Percentiles rank a stretch among this genome's conserved stretches.
phyloP scores from a whole-genome alignment of 1,140 invertebrate species.

The Lepidurus packardi region DNA sequence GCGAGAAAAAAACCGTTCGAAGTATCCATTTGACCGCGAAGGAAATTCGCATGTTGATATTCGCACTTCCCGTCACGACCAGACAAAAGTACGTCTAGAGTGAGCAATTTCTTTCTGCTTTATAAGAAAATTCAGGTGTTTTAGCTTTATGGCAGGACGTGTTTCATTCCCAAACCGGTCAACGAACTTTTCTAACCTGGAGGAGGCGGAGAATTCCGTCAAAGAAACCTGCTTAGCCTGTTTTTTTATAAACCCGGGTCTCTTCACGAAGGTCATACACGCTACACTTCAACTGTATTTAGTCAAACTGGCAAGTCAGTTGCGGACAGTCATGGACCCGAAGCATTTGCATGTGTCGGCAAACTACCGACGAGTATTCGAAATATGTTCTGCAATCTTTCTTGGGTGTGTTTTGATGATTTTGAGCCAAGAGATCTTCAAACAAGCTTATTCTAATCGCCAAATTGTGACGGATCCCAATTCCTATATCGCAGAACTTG shows the following conservation, averaged over 20 bases:
- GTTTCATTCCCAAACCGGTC: neutral
- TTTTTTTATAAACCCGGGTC: neutral
- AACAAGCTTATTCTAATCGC: neutral
- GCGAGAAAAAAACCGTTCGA: too few relatives aligned
- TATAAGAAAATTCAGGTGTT: too few relatives aligned
- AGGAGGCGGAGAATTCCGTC: neutral
- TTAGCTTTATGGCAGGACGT: too few relatives aligned
- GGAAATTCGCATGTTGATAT: too few relatives aligned
- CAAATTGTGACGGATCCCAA: neutral
- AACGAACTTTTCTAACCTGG: neutral
- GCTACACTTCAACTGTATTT: neutral
- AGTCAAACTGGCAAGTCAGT: neutral
- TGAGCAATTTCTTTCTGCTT: too few relatives aligned
- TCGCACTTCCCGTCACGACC: too few relatives aligned
- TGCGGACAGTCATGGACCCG: neutral
- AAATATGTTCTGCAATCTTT: neutral
- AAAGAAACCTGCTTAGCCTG: conserved; percentile 3
- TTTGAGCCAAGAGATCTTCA: neutral
- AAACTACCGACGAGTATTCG: neutral
- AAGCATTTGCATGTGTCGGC: neutral
- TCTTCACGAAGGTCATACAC: neutral
- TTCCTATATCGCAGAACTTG: neutral
- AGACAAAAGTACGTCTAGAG: too few relatives aligned
- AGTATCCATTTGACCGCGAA: too few relatives aligned
- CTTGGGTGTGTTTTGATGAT: neutral